Base-by-base conservation (phyloP, 2,797 vertebrate genomes). In the Rhadinocentrus ornatus region DNA sequence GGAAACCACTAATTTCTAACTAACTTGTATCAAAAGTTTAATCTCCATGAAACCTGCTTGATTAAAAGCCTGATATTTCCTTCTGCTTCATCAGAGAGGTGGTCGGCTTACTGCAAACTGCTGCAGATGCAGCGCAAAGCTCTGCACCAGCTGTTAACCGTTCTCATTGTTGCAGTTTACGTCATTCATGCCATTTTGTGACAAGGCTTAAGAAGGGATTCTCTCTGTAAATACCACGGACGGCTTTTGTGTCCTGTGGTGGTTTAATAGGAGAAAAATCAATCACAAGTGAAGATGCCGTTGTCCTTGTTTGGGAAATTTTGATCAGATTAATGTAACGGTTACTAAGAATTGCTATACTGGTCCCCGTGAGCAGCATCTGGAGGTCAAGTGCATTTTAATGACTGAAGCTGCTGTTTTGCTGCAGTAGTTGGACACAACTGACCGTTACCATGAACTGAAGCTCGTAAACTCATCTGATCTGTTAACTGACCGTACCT, bases 141-240 rank as follows among this genome's bases (percentile, higher is more conserved):
- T 59, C 46, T 1, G 7, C 46, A 0, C 71, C 76, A 72, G 78
- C 80, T 83, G 77, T 70, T 4, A 9, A 24, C 29, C 58, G 58
- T 69, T 64, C 44, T 62, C 69, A 64, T 77, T 57, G 71, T 77
- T 57, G 39, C 56, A 64, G 55, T 71, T 58, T 73, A 63, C 59
- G 32, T 78, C 79, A 72, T 71, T 66, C 69, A 37, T 59, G 55
- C 20, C 50, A 27, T 66, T 79, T 80, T 57, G 65, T 64, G 57
- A 77, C 85, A 83, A 55, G 24, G 80, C 73, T 88, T 86, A 82
- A 74, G 73, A 75, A 81, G 11, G 65, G 77, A 84, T 84, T 82
- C 56, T 74, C 65, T 62, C 56, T 62, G 66, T 48, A 61, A 37
- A 66, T 26, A 29, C 53, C 31, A 39, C 8, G 6, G 60, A 39